These are phyloP conservation scores for Scaptomyza graminum DNA, from an alignment of 1,140 invertebrate genomes.

Conservation along the genomic window DNA sequence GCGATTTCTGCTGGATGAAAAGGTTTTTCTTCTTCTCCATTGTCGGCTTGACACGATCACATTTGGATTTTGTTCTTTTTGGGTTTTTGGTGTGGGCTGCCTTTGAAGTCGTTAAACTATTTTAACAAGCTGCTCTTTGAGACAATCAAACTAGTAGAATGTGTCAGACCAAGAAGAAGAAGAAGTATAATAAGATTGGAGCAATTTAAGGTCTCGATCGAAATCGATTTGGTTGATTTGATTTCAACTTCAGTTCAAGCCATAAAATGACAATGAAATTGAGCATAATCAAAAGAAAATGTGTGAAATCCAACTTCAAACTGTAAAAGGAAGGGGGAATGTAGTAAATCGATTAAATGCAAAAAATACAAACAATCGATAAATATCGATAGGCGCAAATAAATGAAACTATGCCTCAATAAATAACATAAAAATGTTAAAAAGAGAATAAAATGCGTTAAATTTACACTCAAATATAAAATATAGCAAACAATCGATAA, in stretches of 20 bases:
- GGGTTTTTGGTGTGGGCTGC: conserved; percentile 33
- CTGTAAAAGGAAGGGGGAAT: background rate
- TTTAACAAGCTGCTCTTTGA: conserved; percentile 47
- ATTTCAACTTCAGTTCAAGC: conserved; percentile 17
- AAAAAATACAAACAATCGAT: too few species aligned
- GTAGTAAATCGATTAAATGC: too few species aligned
- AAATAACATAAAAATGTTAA: too few species aligned
- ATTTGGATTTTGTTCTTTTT: background rate
- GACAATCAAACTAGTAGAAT: conserved; percentile 1
- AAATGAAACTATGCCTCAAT: too few species aligned
- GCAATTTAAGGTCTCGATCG: conserved; percentile 1
- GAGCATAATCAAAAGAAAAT: background rate
- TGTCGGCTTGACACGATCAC: conserved; percentile 29
- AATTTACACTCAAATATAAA: too few species aligned
- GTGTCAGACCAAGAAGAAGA: too few species aligned
- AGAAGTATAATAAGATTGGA: background rate
- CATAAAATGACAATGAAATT: conserved; percentile 8
- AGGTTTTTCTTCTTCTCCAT: conserved; percentile 12
- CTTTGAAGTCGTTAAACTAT: conserved; percentile 13
- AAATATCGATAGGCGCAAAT: too few species aligned
- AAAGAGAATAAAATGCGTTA: too few species aligned
- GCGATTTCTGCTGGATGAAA: conserved; percentile 36
- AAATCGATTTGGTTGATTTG: conserved; percentile 4
- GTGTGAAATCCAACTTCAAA: too few species aligned
- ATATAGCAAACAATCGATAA: too few species aligned